Base-by-base conservation (phyloP, 92 coral and sea anemone species). In the Heteractis magnifica region DNA sequence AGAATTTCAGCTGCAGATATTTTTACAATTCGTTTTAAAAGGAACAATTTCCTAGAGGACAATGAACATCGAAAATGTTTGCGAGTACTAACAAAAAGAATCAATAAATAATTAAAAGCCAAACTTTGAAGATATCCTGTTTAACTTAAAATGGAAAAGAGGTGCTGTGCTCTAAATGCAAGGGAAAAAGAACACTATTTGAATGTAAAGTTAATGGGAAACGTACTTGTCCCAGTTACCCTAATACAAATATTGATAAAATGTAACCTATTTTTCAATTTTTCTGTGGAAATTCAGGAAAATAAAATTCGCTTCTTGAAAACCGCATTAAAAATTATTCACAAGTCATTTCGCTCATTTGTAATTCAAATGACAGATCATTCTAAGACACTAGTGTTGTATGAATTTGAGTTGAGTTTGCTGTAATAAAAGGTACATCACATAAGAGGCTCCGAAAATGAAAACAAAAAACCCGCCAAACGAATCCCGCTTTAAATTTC, bases 81-180 rank as follows among this genome's bases (percentile, higher is more conserved):
- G 82, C 89, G 72, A 82, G 77, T 72, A 20, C 78, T 81, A 81
- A 81, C 82, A 89, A 80, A 87, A 73, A 81, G 76, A 34, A 71
- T 70, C 88, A 60, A 87, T 93, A 75, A 93, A 93, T 93, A 91
- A 91, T 93, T 93, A 86, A 93, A 79, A 89, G 86, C 59, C 73
- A 65, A 73, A 79, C 83, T 86, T 75, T 87, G 60, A 41, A 74
- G 68, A 88, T 84, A 89, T 88, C 89, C 90, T 93, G 94, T 93
- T 93, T 93, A 90, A 93, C 92, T 81, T 75, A 60, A 81, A 76
- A 71, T 68, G 68, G 55, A 9, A 52, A 56, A 51, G 44, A 52
- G 3, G 56, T 55, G 19, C n/a, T 56, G 23, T 52, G 65, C 14
- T 4, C 14, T 49, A 20, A 18, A 79, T n/a, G 44, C 44, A 15